These are phyloP conservation scores for Leptopilina drosophilae DNA, from an alignment of 2,888 invertebrate genomes.

Conservation along the genomic window DNA sequence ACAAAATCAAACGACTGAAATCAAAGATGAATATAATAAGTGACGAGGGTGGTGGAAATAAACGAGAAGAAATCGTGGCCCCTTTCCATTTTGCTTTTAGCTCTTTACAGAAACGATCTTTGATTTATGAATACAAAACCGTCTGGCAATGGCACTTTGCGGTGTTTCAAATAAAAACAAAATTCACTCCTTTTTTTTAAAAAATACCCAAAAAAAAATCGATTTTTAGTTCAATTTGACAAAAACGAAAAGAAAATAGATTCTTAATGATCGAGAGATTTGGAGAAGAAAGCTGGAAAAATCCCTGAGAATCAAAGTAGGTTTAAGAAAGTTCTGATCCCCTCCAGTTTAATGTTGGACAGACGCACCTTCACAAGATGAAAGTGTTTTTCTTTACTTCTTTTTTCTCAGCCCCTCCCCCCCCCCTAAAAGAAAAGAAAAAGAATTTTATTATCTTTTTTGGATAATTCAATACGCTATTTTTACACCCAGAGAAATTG, in stretches of 20 bases:
- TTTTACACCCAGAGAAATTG: too few species aligned
- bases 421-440: too few species aligned
- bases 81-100: slow-evolving; percentile 43
- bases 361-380: slow-evolving; percentile 9
- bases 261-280: slow-evolving; percentile 18
- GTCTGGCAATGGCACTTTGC: slow-evolving; percentile 58
- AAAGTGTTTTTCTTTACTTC: slow-evolving; percentile 1
- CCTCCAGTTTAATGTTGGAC: neutral
- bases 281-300: slow-evolving; percentile 10
- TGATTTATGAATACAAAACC: slow-evolving; percentile 61
- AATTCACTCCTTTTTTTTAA: neutral
- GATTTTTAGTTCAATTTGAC: neutral
- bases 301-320: slow-evolving; percentile 26
- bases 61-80: slow-evolving; percentile 46
- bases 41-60: slow-evolving; percentile 50
- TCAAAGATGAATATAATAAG: slow-evolving; percentile 70
- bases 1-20: slow-evolving; percentile 65
- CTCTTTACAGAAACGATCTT: slow-evolving; percentile 56
- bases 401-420: neutral
- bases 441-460: too few species aligned
- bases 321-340: slow-evolving; percentile 36
- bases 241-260: neutral
- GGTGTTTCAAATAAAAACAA: neutral
- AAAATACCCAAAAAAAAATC: neutral
- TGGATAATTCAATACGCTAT: too few species aligned